Evolutionary conservation across 2,888 invertebrate species (phyloP).

Genomic region (Thysanoteuthis rhombus): DNA sequence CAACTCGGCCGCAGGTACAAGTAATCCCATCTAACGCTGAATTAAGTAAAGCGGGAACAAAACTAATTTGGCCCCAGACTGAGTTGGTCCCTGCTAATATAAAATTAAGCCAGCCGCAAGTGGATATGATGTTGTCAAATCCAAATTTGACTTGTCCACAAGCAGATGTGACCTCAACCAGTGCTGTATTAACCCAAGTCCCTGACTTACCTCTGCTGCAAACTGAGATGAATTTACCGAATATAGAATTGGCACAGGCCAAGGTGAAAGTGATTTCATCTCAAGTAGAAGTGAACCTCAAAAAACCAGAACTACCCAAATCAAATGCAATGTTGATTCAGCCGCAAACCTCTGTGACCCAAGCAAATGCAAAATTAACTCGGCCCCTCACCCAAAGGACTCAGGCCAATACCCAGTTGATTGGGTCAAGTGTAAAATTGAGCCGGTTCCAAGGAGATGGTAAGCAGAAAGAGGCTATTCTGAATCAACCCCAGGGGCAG

Average conservation of each 20-base stretch:
- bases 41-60: background rate
- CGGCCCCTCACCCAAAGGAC: background rate
- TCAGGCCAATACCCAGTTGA: background rate
- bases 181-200: background rate
- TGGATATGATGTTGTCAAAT: background rate
- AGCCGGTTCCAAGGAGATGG: background rate
- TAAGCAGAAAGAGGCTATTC: background rate
- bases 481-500: background rate
- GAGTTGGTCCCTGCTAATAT: background rate
- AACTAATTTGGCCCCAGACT: background rate
- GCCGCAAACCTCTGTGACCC: background rate
- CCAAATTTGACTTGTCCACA: background rate
- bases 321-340: background rate
- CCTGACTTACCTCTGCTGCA: background rate
- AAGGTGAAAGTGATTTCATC: background rate
- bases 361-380: background rate
- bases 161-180: background rate
- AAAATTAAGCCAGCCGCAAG: background rate
- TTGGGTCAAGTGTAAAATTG: background rate
- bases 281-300: no score
- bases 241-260: background rate
- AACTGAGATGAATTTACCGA: background rate
- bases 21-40: background rate
- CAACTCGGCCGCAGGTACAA: background rate
- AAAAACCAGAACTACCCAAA: background rate